Percentiles rank a stretch among this genome's conserved stretches.
These are phyloP conservation scores for Drosophila gaucha DNA, from an alignment of 2,888 invertebrate genomes.

Conservation along the genomic window DNA sequence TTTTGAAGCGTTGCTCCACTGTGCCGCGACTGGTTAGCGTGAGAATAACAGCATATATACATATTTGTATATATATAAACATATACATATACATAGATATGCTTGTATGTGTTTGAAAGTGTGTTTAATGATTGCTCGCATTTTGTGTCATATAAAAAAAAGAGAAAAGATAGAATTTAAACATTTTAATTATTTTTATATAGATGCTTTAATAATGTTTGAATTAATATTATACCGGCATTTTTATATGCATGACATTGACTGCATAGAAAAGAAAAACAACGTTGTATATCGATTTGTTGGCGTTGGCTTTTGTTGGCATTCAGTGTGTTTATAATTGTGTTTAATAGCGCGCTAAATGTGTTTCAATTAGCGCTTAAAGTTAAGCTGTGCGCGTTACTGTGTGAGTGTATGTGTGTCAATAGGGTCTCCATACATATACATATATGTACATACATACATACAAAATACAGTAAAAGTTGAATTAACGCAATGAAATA, in stretches of 20 bases:
- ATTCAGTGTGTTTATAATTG: slow-evolving; percentile 64
- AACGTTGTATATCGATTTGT: slow-evolving; percentile 66
- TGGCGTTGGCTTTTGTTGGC: slow-evolving; percentile 47
- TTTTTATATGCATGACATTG: slow-evolving; percentile 36
- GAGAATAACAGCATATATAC: slow-evolving; percentile 38
- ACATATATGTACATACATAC: not conserved
- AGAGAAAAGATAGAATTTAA: slow-evolving; percentile 47
- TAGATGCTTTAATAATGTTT: slow-evolving; percentile 62
- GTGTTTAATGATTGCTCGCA: slow-evolving; percentile 32
- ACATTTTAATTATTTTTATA: slow-evolving; percentile 62
- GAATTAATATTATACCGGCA: slow-evolving; percentile 44
- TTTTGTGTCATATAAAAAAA: slow-evolving; percentile 36
- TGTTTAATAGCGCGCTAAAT: slow-evolving; percentile 77
- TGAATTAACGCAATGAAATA: not conserved
- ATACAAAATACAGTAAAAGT: not conserved
- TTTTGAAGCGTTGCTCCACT: slow-evolving; percentile 18
- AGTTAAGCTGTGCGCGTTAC: slow-evolving; percentile 33
- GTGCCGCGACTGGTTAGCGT: slow-evolving; percentile 33
- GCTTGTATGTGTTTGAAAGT: not conserved
- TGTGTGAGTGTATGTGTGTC: slow-evolving; percentile 40
- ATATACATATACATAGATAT: not conserved
- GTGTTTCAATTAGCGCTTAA: slow-evolving; percentile 69
- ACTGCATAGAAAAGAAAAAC: slow-evolving; percentile 34
- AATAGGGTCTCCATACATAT: slow-evolving; percentile 28
- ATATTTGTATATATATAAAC: not conserved